Base-by-base conservation (phyloP, 2,113 vertebrate genomes). In the Pleuronectes platessa region DNA sequence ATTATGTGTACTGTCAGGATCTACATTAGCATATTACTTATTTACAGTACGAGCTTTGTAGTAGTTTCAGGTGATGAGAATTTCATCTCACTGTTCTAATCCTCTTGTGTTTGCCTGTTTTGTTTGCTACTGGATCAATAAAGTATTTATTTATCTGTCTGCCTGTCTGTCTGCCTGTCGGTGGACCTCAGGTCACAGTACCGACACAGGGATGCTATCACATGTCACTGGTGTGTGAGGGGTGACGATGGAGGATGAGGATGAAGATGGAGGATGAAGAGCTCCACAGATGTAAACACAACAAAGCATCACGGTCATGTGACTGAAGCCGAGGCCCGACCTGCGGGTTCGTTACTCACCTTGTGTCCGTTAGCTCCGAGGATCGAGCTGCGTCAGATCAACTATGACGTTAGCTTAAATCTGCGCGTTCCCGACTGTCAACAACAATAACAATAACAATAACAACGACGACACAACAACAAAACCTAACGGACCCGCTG, bases 301-400 rank as follows among this genome's bases (percentile, higher is more conserved):
- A 55, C 61, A 78, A 56, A 71, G 65, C 63, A 24, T 73, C 24
- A 1, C 40, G 54, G 51, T n/a, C 3, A 37, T 5, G 45, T 4
- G 15, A 13, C 13, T 47, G 45, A 17, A 0, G 42, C 13, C 42
- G 42, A 13, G 15, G 3, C 24, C 47, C 8, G 2, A 9, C 53
- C 17, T 12, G 23, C 4, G n/a, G 59, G 5, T 3, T 63, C 26
- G 70, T 24, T 61, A 88, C 85, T 89, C 45, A 88, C 90, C 88
- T 89, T 24, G 14, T 18, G 3, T 21, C 11, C 74, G 40, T 53
- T 31, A 23, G 71, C 45, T 12, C 27, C 5, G 49, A 17, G 11
- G 21, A 45, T 3, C 56, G n/a, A 66, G 9, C 37, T 6, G 17
- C 3, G 42, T 26, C 17, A 31, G 67, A 69, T 61, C 27, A 45